These are phyloP conservation scores for Apostichopus japonicus DNA, from an alignment of 35 echinoderm and acorn worm genomes.

Conservation along the genomic window DNA sequence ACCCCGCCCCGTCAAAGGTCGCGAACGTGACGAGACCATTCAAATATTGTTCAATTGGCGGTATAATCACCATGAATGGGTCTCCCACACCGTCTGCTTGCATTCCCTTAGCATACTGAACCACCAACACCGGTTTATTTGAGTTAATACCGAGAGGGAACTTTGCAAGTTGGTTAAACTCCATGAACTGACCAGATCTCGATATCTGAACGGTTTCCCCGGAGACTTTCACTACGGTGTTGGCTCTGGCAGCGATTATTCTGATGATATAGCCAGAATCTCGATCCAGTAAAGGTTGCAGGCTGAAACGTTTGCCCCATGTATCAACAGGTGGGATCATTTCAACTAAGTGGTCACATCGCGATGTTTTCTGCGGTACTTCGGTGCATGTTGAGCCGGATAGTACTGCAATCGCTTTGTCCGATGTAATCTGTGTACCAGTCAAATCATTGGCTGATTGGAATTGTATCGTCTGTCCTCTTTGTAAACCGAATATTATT, in stretches of 20 bases:
- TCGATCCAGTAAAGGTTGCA: slow-evolving; percentile 78
- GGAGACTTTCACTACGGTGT: slow-evolving; percentile 71
- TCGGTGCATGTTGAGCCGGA: slow-evolving; percentile 77
- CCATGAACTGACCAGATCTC: slow-evolving; percentile 67
- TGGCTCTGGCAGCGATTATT: slow-evolving; percentile 70
- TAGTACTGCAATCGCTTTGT: slow-evolving; percentile 71
- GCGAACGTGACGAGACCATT: slow-evolving; percentile 83
- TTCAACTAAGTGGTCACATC: slow-evolving; percentile 93
- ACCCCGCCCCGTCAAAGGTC: slow-evolving; percentile 61
- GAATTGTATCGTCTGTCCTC: slow-evolving; percentile 77
- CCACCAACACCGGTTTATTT: neutral
- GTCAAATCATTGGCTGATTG: slow-evolving; percentile 73
- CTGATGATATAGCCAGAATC: slow-evolving; percentile 84
- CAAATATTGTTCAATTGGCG: slow-evolving; percentile 91
- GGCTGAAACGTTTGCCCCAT: slow-evolving; percentile 79
- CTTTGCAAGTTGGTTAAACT: slow-evolving; percentile 76
- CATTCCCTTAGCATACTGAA: slow-evolving; percentile 84
- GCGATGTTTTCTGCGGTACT: slow-evolving; percentile 62
- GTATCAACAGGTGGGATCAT: slow-evolving; percentile 79
- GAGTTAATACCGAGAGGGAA: neutral
- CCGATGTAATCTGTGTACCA: slow-evolving; percentile 74
- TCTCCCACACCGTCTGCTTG: slow-evolving; percentile 78
- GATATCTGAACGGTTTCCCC: slow-evolving; percentile 57
- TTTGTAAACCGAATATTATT: slow-evolving; percentile 59
- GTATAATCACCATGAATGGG: slow-evolving; percentile 72